These are phyloP conservation scores for Lasius fuliginosus DNA, from an alignment of 2,888 invertebrate species.

Conservation along the genomic window DNA sequence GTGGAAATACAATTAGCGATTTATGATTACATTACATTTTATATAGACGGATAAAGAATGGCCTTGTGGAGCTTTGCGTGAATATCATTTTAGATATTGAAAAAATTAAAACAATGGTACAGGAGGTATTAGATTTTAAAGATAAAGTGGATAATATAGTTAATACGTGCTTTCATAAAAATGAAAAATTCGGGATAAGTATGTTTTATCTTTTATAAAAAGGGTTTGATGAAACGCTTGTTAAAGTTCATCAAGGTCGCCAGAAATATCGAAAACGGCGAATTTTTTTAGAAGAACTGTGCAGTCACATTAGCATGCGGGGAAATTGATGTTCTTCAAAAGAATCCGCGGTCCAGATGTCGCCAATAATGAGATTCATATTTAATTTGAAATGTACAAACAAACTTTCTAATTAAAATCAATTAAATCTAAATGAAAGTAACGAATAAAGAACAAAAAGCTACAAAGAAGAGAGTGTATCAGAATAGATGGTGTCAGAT, in stretches of 20 bases:
- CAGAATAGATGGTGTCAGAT: slow-evolving; percentile 99
- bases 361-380: slow-evolving; percentile 93
- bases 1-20: too few species aligned
- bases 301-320: slow-evolving; percentile 98
- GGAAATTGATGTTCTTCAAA: slow-evolving; percentile 96
- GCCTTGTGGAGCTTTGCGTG: slow-evolving; percentile 94
- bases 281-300: slow-evolving; percentile 94
- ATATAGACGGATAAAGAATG: too few species aligned
- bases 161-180: slow-evolving; percentile 94
- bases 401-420: slow-evolving; percentile 92
- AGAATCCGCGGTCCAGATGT: slow-evolving; percentile 97
- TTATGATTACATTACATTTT: too few species aligned
- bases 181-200: slow-evolving; percentile 99
- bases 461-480: slow-evolving; percentile 99
- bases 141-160: slow-evolving; percentile 98
- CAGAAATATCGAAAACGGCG: slow-evolving; percentile 97
- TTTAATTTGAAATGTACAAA: slow-evolving; percentile 96
- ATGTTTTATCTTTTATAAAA: slow-evolving; percentile 99
- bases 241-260: slow-evolving; percentile 96
- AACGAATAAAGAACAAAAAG: slow-evolving; percentile 98
- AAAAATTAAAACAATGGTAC: slow-evolving; percentile 97
- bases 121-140: slow-evolving; percentile 98
- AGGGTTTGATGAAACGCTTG: slow-evolving; percentile 98
- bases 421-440: slow-evolving; percentile 99
- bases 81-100: slow-evolving; percentile 98